These are phyloP conservation scores for Axinella damicornis DNA, from an alignment of 37 sponge, comb jelly and placozoan genomes.

Conservation along the genomic window DNA sequence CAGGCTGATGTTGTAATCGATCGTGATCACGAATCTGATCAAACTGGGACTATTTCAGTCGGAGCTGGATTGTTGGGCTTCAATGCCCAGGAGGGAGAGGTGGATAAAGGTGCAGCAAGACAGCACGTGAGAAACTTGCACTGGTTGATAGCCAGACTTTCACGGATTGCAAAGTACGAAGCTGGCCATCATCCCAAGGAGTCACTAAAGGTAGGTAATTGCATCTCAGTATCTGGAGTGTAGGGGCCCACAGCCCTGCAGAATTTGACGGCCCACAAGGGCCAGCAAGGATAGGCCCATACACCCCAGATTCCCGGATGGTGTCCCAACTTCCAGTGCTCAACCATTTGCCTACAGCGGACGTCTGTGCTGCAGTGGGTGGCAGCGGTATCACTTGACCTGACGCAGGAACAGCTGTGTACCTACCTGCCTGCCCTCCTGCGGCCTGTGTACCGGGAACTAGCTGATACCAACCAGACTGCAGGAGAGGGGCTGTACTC, in stretches of 20 bases:
- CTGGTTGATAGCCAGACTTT: constrained; percentile 57
- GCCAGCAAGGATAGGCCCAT: constrained; percentile 32
- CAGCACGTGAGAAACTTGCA: constrained; percentile 11
- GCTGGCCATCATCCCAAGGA: constrained; percentile 83
- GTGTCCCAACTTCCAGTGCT: too few relatives aligned
- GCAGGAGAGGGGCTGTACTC: constrained; percentile 59
- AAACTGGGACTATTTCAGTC: background rate
- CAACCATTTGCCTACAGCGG: constrained; percentile 53
- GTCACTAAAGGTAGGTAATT: constrained; percentile 66
- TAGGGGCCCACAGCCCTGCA: too few relatives aligned
- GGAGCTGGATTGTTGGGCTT: background rate
- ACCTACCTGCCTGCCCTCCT: constrained; percentile 58
- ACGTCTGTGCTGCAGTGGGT: constrained; percentile 85
- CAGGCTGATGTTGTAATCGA: background rate
- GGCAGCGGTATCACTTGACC: constrained; percentile 77
- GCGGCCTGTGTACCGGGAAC: constrained; percentile 71
- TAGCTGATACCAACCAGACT: constrained; percentile 33
- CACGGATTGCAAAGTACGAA: constrained; percentile 68
- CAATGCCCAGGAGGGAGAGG: background rate
- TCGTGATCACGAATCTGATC: background rate
- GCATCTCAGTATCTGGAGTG: too few relatives aligned
- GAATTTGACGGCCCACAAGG: too few relatives aligned
- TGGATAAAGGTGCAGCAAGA: background rate
- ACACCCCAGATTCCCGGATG: constrained; percentile 64
- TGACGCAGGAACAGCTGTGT: constrained; percentile 47